Percentiles rank a stretch among this genome's conserved stretches.
Conservation (phyloP, 2,797 vertebrate genomes). For the Macrochelys suwanniensis region DNA sequence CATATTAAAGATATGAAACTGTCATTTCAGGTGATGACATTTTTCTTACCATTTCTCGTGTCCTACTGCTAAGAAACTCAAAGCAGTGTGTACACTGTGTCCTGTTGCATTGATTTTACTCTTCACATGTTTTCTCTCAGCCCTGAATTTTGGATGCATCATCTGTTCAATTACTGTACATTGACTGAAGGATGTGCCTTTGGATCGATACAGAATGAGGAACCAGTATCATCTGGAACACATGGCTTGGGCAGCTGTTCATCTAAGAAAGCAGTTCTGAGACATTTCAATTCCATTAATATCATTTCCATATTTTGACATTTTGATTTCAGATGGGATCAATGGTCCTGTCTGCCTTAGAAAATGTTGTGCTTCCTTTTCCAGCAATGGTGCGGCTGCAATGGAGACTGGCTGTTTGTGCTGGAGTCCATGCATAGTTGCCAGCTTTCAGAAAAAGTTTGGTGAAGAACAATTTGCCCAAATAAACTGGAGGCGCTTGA, state of each 20-base stretch:
- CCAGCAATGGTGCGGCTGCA: not conserved
- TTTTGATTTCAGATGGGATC: not conserved
- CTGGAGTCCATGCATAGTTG: not conserved
- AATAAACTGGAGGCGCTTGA: not conserved
- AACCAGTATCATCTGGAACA: not conserved
- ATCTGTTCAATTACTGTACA: not conserved
- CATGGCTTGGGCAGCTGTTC: not conserved
- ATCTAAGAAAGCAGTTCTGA: not conserved
- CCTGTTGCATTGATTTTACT: not conserved
- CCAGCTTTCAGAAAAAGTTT: not conserved
- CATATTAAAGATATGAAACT: not conserved
- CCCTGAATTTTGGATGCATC: not conserved
- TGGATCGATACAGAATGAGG: not conserved
- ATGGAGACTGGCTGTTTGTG: not conserved
- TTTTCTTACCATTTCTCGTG: not conserved
- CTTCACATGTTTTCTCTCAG: not conserved
- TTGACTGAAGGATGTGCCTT: not conserved
- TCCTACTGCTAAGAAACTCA: not conserved
- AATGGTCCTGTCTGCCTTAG: not conserved
- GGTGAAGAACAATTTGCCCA: not conserved
- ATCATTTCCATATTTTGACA: not conserved
- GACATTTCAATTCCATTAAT: not conserved
- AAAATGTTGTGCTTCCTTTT: not conserved
- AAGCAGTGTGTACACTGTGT: not conserved
- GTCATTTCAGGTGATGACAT: not conserved